phyloP scores from a whole-genome alignment of 2,888 invertebrate species.

The Drosophila kambysellisi region DNA sequence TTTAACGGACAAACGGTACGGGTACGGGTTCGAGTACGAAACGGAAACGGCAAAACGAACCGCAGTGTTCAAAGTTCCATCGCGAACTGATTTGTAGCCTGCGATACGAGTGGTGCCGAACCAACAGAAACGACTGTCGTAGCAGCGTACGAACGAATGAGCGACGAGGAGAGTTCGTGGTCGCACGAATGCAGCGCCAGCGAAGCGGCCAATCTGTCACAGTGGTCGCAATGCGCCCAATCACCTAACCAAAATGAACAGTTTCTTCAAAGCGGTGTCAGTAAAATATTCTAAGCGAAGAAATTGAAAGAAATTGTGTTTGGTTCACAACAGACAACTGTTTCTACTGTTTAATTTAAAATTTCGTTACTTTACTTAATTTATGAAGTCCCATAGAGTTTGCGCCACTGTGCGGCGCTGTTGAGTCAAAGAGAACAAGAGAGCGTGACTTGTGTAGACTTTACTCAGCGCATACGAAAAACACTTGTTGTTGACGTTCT shows the following conservation, averaged over 20 bases:
- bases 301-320: neutral
- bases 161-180: conserved; percentile 36
- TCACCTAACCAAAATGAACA: neutral
- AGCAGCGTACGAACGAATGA: conserved; percentile 33
- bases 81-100: conserved; percentile 75
- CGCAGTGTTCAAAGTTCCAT: conserved; percentile 85
- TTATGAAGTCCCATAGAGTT: neutral
- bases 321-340: neutral
- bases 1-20: conserved; percentile 41
- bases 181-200: conserved; percentile 43
- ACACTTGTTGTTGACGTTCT: conserved; percentile 74
- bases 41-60: conserved; percentile 74
- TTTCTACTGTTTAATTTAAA: too few species aligned
- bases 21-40: conserved; percentile 38
- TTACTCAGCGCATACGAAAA: conserved; percentile 48
- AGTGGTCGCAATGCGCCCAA: conserved; percentile 31
- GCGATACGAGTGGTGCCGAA: conserved; percentile 48
- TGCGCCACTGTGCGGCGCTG: conserved; percentile 33
- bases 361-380: neutral
- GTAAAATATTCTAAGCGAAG: neutral
- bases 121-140: conserved; percentile 36
- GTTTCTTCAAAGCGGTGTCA: neutral
- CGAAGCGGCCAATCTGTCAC: conserved; percentile 35
- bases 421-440: conserved; percentile 46
- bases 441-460: conserved; percentile 45